A percentile compares a stretch with the other conserved stretches of the same genome.
phyloP scores from a whole-genome alignment of 30 jellyfish, hydroid and myxozoan genomes.

The Chrysaora quinquecirrha region DNA sequence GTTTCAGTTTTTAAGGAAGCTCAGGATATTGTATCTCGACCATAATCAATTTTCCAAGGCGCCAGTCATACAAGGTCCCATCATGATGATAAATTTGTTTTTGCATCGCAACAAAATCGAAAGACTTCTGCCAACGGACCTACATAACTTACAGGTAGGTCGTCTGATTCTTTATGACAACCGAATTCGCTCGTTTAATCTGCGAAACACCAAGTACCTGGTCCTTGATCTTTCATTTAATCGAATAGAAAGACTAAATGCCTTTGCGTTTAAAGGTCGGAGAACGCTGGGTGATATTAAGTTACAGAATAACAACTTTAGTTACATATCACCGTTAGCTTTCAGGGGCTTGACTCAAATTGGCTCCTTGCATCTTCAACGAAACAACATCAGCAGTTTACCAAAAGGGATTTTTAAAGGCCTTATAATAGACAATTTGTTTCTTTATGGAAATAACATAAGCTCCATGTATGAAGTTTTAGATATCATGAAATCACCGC shows the following conservation, averaged over 20 bases:
- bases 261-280: constrained; percentile 13
- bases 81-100: background rate
- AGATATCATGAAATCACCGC: constrained; percentile 31
- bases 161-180: background rate
- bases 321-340: constrained; percentile 31
- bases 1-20: background rate
- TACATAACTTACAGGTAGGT: background rate
- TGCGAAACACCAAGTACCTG: background rate
- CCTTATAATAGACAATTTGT: constrained; percentile 5
- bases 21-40: background rate
- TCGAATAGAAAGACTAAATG: constrained; percentile 2
- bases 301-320: constrained; percentile 33
- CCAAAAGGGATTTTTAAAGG: constrained; percentile 25
- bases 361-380: constrained; percentile 24
- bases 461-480: constrained; percentile 17
- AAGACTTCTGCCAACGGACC: background rate
- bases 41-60: constrained; percentile 9
- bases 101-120: constrained; percentile 14
- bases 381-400: constrained; percentile 4
- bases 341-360: constrained; percentile 20
- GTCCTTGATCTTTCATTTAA: constrained; percentile 37
- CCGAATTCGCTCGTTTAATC: constrained; percentile 22
- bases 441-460: constrained; percentile 29
- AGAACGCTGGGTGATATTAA: background rate
- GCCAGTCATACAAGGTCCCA: constrained; percentile 33